Percentiles rank a stretch among this genome's conserved stretches.
Evolutionary conservation across 2,113 vertebrate species (phyloP).

Genomic region (Corythornis madagascariensis): DNA sequence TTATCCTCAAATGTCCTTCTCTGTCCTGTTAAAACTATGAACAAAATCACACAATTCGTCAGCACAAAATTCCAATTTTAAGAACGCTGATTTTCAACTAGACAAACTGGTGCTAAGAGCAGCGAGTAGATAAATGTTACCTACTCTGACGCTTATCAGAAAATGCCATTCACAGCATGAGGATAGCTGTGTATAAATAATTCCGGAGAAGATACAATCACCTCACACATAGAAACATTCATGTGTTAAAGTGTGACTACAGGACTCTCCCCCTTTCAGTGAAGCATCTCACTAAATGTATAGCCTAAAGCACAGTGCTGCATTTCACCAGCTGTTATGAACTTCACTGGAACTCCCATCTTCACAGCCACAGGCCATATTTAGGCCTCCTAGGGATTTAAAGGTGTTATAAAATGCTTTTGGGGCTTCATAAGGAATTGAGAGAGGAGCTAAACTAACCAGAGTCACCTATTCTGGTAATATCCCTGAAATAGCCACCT

Average conservation of each 20-base stretch:
- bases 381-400: neutral
- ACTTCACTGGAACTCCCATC: neutral
- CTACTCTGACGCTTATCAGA: neutral
- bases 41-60: neutral
- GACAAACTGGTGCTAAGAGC: neutral
- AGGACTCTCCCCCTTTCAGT: neutral
- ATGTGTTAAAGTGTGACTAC: neutral
- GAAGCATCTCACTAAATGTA: neutral
- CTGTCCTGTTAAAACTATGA: neutral
- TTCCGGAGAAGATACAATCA: neutral
- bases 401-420: neutral
- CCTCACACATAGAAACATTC: neutral
- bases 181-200: neutral
- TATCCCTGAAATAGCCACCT: neutral
- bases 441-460: neutral
- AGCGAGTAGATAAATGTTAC: neutral
- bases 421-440: neutral
- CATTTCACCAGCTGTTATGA: neutral
- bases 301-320: neutral
- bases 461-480: neutral
- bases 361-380: neutral
- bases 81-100: neutral
- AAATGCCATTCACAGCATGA: neutral
- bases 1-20: constrained; percentile 4
- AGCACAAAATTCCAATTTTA: neutral